Evolutionary conservation across 2,888 invertebrate genomes (phyloP).

Genomic region (Polydesmus complanatus): DNA sequence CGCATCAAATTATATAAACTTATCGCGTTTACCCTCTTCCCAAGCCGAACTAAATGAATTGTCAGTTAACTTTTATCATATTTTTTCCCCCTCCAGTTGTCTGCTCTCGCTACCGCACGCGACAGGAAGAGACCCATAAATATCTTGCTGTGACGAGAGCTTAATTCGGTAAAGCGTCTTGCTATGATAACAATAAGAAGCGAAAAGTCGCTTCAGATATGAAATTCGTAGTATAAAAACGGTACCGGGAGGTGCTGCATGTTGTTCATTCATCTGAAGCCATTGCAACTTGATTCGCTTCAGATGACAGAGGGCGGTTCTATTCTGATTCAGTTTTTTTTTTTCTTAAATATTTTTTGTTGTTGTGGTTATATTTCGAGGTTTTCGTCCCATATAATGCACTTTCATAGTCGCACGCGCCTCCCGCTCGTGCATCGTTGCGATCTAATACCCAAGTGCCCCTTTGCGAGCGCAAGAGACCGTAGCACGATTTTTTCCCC

Average conservation of each 20-base stretch:
- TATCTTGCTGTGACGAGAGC: neutral
- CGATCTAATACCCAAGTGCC: neutral
- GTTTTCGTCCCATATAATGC: no score
- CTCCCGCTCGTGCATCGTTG: no score
- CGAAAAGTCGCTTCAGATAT: neutral
- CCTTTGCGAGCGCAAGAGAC: neutral
- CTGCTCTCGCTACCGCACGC: no score
- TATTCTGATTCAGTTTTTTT: neutral
- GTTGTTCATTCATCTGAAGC: constrained; percentile 7
- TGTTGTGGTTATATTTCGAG: no score
- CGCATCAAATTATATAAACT: no score
- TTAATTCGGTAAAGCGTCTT: constrained; percentile 4
- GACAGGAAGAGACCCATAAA: no score
- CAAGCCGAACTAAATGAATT: no score
- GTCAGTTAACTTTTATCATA: no score
- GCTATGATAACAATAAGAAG: neutral
- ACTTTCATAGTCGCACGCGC: neutral
- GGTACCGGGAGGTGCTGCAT: neutral
- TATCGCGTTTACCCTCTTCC: no score
- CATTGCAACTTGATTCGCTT: constrained; percentile 9
- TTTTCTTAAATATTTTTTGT: neutral
- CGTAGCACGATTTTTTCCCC: neutral
- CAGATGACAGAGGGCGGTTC: neutral
- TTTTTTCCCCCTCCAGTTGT: no score
- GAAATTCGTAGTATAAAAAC: neutral